Percentiles rank a stretch among this genome's conserved stretches.
Evolutionary conservation across 2,888 invertebrate species (phyloP).

Genomic region (Noctua janthe): DNA sequence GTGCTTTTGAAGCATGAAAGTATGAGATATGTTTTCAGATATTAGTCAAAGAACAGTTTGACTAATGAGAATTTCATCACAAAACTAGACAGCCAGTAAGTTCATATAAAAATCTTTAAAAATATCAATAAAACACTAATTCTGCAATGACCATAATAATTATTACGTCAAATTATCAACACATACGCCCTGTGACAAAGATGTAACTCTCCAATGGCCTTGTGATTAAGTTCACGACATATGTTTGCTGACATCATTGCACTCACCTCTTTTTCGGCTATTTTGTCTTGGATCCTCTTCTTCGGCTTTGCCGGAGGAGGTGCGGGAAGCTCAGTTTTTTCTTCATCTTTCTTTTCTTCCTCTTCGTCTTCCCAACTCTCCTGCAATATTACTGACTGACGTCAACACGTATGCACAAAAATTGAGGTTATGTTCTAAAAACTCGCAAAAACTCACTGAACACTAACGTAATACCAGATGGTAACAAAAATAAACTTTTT

Average conservation of each 20-base stretch:
- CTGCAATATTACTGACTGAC: slow-evolving; percentile 89
- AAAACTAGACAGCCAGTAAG: background rate
- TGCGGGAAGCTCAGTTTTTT: slow-evolving; percentile 91
- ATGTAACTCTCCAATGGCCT: slow-evolving; percentile 47
- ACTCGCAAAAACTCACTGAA: slow-evolving; percentile 57
- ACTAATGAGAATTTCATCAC: background rate
- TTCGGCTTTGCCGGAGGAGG: slow-evolving; percentile 92
- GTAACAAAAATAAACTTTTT: slow-evolving; percentile 72
- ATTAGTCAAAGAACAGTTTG: background rate
- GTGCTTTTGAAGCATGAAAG: background rate
- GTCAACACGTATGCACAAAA: slow-evolving; percentile 85
- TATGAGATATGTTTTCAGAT: background rate
- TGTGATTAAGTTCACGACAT: slow-evolving; percentile 54
- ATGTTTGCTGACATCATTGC: slow-evolving; percentile 52
- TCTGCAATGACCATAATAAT: background rate
- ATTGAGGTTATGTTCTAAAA: slow-evolving; percentile 83
- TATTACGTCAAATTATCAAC: slow-evolving; percentile 15
- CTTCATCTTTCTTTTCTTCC: slow-evolving; percentile 95
- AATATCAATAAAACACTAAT: background rate
- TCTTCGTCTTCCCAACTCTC: slow-evolving; percentile 99
- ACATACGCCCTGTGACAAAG: slow-evolving; percentile 30
- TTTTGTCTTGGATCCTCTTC: slow-evolving; percentile 94
- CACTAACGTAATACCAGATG: slow-evolving; percentile 43
- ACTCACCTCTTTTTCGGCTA: slow-evolving; percentile 96
- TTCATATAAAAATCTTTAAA: background rate